Base-by-base conservation (phyloP, 2,888 invertebrate genomes). In the Ligdia adustata region DNA sequence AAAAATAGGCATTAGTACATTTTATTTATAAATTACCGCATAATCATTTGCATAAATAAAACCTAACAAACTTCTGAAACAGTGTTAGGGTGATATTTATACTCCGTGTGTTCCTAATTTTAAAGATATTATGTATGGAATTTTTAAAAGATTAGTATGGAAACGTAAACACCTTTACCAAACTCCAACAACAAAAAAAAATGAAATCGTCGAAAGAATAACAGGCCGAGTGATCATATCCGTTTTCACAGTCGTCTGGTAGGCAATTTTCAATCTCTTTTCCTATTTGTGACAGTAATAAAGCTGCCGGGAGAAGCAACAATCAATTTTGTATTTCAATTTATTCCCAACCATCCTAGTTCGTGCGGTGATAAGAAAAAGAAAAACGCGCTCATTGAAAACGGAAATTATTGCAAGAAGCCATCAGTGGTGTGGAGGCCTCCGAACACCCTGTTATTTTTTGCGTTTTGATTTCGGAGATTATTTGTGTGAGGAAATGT, bases 291-390 rank as follows among this genome's bases (percentile, higher is more conserved):
- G 85, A 82, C 88, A 86, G 89, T 88, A 90, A 90, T 90, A 90
- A 90, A 89, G 80, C 84, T 79, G 67, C 84, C 82, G 86, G 88
- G 82, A 80, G 86, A 86, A 82, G 87, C 90, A 90, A 90, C 90
- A 90, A 90, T 90, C 90, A 89, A 90, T 90, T 91, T 90, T 87
- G 88, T 90, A 89, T 90, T 90, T 89, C 90, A 87, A 90, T 90
- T 89, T 89, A 89, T 88, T 89, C 85, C 87, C 82, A 82, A 81
- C 85, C 88, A 84, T 86, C 88, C 79, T 87, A 89, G 90, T 90
- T 89, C 81, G 85, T 82, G 80, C 79, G 85, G 69, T 84, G 88
- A 89, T 89, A 90, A 89, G 89, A 89, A 88, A 89, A 89, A 89
- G 82, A 86, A 86, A 86, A 88, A 80, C 78, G 79, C 82, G 75